These are phyloP conservation scores for Mungos mungo DNA, from an alignment of 2,113 vertebrate species.

Conservation along the genomic window DNA sequence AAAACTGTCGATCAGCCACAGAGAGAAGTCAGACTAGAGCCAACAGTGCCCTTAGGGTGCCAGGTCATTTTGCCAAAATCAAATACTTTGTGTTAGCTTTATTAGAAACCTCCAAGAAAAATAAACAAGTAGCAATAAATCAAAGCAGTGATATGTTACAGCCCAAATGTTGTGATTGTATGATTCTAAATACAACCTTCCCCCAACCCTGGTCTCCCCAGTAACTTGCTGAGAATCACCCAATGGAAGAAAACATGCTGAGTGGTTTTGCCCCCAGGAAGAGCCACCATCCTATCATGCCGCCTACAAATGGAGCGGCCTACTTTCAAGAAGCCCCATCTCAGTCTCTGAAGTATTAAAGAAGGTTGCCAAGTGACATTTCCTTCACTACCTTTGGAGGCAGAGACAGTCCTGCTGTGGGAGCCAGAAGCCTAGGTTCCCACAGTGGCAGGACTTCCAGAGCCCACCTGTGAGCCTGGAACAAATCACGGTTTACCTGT, in stretches of 20 bases:
- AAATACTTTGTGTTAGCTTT: neutral
- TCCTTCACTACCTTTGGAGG: neutral
- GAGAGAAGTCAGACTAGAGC: neutral
- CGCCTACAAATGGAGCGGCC: neutral
- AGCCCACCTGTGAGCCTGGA: neutral
- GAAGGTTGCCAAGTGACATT: neutral
- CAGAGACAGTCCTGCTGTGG: neutral
- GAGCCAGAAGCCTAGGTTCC: neutral
- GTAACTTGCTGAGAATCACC: neutral
- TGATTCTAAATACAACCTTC: neutral
- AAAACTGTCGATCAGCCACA: neutral
- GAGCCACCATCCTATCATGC: neutral
- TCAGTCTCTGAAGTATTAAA: neutral
- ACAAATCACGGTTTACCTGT: neutral
- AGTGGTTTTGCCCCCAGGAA: neutral
- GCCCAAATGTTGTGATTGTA: neutral
- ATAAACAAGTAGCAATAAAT: neutral
- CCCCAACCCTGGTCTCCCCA: neutral
- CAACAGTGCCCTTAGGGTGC: neutral
- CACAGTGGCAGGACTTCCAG: no score
- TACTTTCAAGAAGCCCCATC: neutral
- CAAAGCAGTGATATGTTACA: neutral
- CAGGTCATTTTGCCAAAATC: neutral
- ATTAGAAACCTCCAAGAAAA: neutral
- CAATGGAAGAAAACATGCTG: neutral